Evolutionary conservation across 2,797 vertebrate species (phyloP).

Genomic region (Ficedula albicollis): DNA sequence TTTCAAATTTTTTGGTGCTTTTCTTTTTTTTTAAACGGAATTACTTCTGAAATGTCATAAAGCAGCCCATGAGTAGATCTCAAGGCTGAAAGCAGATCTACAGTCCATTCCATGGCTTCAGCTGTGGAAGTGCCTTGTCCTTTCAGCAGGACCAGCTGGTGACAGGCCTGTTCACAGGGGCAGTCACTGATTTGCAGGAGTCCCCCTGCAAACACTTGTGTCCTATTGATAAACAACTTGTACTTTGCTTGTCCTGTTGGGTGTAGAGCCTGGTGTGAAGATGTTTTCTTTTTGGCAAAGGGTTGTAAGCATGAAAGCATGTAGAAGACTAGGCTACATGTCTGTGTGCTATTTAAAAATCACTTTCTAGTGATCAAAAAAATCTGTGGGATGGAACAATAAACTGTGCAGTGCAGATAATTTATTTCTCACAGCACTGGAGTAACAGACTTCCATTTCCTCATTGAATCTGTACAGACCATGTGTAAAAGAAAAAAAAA

Average conservation of each 20-base stretch:
- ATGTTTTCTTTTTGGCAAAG: background rate
- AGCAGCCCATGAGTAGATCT: background rate
- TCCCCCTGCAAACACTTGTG: background rate
- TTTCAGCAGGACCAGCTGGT: background rate
- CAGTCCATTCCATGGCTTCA: background rate
- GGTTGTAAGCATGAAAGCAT: background rate
- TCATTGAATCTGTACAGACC: background rate
- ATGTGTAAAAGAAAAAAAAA: background rate
- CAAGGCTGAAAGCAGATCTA: background rate
- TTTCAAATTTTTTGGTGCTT: background rate
- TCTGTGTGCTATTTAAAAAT: background rate
- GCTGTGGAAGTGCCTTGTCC: background rate
- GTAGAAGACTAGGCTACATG: background rate
- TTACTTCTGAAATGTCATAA: background rate
- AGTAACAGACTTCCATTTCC: background rate
- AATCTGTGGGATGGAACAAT: background rate
- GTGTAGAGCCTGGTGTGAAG: background rate
- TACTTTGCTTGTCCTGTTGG: background rate
- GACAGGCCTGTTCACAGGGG: background rate
- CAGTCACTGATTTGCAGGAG: background rate
- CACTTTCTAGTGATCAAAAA: background rate
- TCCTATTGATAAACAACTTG: background rate
- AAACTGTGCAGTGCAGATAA: accelerated
- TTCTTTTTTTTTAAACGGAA: background rate
- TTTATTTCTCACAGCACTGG: background rate